Conservation (phyloP, 2,797 vertebrate genomes). For the Pseudotriccus pelzelni region DNA sequence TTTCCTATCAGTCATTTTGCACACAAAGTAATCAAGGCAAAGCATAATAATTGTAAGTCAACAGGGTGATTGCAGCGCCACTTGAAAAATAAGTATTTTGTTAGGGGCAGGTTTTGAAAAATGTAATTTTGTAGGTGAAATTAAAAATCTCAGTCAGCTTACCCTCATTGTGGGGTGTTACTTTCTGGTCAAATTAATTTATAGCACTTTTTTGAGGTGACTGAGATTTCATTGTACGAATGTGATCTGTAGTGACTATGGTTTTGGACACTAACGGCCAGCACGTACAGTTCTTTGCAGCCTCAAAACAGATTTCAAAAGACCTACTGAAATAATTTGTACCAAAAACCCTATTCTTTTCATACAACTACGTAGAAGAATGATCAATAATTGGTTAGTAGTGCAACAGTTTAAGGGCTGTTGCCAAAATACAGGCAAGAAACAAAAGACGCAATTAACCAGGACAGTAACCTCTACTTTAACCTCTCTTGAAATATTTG, state of each 20-base stretch:
- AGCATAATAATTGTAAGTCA: slow-evolving; percentile 1
- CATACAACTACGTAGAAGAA: background rate
- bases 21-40: slow-evolving; percentile 6
- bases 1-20: slow-evolving; percentile 16
- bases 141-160: slow-evolving; percentile 27
- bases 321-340: background rate
- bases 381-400: background rate
- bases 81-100: slow-evolving; percentile 23
- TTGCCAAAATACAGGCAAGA: background rate
- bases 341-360: background rate
- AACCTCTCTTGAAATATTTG: background rate
- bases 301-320: background rate
- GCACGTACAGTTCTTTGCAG: background rate
- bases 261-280: background rate
- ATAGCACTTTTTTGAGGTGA: background rate
- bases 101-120: slow-evolving; percentile 46
- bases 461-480: background rate
- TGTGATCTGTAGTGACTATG: background rate
- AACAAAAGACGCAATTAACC: background rate
- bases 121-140: background rate
- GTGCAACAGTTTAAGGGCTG: background rate
- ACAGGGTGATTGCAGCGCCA: background rate
- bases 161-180: background rate
- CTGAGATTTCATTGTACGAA: background rate
- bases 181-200: slow-evolving; percentile 24